A percentile compares a stretch with the other conserved stretches of the same genome.
phyloP scores from a whole-genome alignment of 2,797 vertebrate genomes.

The Tadarida brasiliensis region DNA sequence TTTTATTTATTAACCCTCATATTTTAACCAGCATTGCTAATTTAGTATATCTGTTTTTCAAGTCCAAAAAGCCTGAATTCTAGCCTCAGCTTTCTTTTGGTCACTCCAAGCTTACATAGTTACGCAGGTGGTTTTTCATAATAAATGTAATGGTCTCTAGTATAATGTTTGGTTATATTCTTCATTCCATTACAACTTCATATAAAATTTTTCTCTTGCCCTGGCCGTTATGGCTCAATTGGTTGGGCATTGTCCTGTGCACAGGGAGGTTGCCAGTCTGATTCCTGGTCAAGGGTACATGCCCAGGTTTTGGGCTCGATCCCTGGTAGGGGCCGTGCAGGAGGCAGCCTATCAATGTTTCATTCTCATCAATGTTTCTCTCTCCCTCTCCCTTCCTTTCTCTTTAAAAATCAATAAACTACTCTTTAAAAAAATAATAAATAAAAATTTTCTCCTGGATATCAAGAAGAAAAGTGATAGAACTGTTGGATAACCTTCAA shows the following conservation, averaged over 20 bases:
- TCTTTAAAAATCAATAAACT: too few relatives aligned
- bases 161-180: neutral
- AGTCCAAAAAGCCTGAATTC: conserved; percentile 1
- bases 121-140: neutral
- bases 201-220: neutral
- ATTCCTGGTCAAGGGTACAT: too few relatives aligned
- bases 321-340: too few relatives aligned
- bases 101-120: neutral
- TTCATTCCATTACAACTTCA: conserved; percentile 47
- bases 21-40: conserved; percentile 55
- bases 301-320: too few relatives aligned
- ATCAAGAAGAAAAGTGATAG: conserved; percentile 34
- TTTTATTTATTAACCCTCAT: neutral
- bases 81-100: neutral
- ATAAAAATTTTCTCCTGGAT: neutral
- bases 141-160: neutral
- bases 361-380: too few relatives aligned
- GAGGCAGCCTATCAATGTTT: too few relatives aligned
- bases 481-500: neutral
- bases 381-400: too few relatives aligned
- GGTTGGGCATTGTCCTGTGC: too few relatives aligned
- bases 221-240: too few relatives aligned
- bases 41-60: conserved; percentile 8
- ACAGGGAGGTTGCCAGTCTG: too few relatives aligned
- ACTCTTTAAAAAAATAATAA: too few relatives aligned